Evolutionary conservation across 1,140 invertebrate species (phyloP).

Genomic region (Calephelis virginiensis): DNA sequence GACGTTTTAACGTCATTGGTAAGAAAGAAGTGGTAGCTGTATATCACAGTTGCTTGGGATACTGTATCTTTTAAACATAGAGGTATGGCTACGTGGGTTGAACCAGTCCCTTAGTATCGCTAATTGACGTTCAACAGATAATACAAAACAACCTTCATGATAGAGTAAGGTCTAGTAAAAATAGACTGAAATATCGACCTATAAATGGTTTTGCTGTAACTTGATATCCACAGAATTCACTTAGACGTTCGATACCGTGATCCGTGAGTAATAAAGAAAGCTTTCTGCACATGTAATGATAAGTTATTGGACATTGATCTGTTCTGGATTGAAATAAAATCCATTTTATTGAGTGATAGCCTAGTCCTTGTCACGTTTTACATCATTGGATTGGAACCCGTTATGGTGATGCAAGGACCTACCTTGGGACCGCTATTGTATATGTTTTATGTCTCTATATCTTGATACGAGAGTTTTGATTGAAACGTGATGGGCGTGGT

Average conservation of each 20-base stretch:
- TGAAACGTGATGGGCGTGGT: slow-evolving; percentile 33
- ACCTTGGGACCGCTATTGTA: slow-evolving; percentile 33
- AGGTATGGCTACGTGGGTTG: slow-evolving; percentile 40
- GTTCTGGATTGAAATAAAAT: slow-evolving; percentile 63
- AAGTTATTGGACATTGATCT: slow-evolving; percentile 62
- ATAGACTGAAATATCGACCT: slow-evolving; percentile 18
- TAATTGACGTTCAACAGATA: slow-evolving; percentile 67
- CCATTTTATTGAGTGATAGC: slow-evolving; percentile 70
- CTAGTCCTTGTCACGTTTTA: slow-evolving; percentile 64
- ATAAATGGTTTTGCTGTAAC: slow-evolving; percentile 31
- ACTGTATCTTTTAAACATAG: slow-evolving; percentile 39
- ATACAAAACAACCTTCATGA: slow-evolving; percentile 24
- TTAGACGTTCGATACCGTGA: slow-evolving; percentile 48
- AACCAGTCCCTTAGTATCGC: slow-evolving; percentile 54
- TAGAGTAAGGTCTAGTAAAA: slow-evolving; percentile 20
- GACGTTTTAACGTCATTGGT: slow-evolving; percentile 19
- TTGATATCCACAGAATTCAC: slow-evolving; percentile 47
- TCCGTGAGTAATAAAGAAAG: slow-evolving; percentile 48
- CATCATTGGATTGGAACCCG: slow-evolving; percentile 54
- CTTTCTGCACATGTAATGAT: slow-evolving; percentile 47
- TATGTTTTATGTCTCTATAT: slow-evolving; percentile 45
- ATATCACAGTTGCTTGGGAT: slow-evolving; percentile 13
- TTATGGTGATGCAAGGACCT: slow-evolving; percentile 58
- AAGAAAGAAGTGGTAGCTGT: slow-evolving; percentile 28
- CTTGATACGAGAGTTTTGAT: slow-evolving; percentile 41